phyloP scores from a whole-genome alignment of 30 jellyfish, hydroid and myxozoan genomes.

The Cassiopea xamachana region DNA sequence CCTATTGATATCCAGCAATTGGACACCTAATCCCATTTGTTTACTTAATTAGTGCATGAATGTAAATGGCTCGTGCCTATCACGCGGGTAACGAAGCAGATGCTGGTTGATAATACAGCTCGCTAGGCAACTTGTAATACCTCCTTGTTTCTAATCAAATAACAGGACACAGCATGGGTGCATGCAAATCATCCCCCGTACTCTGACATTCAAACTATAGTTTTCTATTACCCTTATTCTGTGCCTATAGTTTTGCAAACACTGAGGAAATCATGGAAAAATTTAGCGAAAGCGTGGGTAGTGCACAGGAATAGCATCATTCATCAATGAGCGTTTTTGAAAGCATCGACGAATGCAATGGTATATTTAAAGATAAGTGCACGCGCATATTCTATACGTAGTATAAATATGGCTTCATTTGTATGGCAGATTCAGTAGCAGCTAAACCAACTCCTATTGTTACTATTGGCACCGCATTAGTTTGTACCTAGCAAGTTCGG shows the following conservation, averaged over 20 bases:
- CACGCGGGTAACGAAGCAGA: conserved; percentile 41
- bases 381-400: too few relatives aligned
- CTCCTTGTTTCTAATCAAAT: conserved; percentile 5
- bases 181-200: background rate
- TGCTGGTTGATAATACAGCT: conserved; percentile 17
- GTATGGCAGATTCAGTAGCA: too few relatives aligned
- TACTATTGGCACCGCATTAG: too few relatives aligned
- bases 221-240: background rate
- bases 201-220: background rate
- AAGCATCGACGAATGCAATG: too few relatives aligned
- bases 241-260: background rate
- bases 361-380: too few relatives aligned
- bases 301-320: background rate
- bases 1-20: background rate
- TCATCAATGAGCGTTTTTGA: too few relatives aligned
- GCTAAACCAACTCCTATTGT: too few relatives aligned
- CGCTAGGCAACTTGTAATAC: conserved; percentile 26
- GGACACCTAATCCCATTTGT: conserved; percentile 13
- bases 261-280: background rate
- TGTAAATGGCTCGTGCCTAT: conserved; percentile 40
- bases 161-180: conserved; percentile 17
- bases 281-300: background rate
- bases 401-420: too few relatives aligned
- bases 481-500: too few relatives aligned
- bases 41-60: conserved; percentile 29